These are phyloP conservation scores for Zaprionus bogoriensis DNA, from an alignment of 2,888 invertebrate genomes.

Conservation along the genomic window DNA sequence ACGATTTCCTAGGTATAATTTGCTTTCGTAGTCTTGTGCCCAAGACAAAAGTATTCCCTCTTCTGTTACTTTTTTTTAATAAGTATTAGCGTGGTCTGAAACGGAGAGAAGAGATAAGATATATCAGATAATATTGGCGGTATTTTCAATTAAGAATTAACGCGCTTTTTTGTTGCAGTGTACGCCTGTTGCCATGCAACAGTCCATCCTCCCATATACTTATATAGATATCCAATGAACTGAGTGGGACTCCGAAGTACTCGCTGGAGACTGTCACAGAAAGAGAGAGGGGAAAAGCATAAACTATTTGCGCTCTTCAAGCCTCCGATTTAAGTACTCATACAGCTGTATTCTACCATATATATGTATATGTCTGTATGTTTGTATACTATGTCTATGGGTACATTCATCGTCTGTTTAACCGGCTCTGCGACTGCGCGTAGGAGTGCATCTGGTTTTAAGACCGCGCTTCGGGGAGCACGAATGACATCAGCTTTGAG, in stretches of 20 bases:
- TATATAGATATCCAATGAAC: constrained; percentile 3
- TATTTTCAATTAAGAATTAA: too few relatives aligned
- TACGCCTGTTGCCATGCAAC: constrained; percentile 9
- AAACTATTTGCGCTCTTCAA: constrained; percentile 25
- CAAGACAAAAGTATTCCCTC: constrained; percentile 48
- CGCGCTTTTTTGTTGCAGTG: constrained; percentile 2
- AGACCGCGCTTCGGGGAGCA: constrained; percentile 35
- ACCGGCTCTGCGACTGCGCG: constrained; percentile 66
- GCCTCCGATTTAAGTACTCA: constrained; percentile 7
- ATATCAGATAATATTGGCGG: too few relatives aligned
- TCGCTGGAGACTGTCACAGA: background rate
- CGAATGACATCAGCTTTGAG: constrained; percentile 53
- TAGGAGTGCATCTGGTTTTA: constrained; percentile 76
- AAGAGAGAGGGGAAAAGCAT: constrained; percentile 12
- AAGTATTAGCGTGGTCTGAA: constrained; percentile 54
- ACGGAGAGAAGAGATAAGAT: background rate
- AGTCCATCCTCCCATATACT: background rate
- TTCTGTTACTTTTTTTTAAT: too few relatives aligned
- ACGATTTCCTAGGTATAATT: constrained; percentile 46
- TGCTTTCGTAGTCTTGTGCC: constrained; percentile 52
- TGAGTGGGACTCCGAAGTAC: constrained; percentile 1
- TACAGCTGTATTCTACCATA: background rate
- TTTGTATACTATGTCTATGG: background rate
- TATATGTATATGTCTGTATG: background rate
- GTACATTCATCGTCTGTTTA: constrained; percentile 23